Conservation (phyloP, 2,797 vertebrate species). For the Pseudochirops cupreus region DNA sequence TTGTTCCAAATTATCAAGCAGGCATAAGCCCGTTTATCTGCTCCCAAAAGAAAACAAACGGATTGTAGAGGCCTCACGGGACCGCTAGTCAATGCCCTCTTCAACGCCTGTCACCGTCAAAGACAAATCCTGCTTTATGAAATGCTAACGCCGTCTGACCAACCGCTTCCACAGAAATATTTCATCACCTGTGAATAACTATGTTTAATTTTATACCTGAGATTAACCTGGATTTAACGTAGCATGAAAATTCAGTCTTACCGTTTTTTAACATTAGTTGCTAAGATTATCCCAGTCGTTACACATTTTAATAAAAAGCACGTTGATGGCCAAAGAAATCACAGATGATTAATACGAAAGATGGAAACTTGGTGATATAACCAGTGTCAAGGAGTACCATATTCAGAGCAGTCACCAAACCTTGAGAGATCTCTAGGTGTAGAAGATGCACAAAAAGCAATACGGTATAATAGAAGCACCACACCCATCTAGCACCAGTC, state of each 20-base stretch:
- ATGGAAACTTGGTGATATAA: background rate
- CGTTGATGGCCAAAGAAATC: slow-evolving; percentile 16
- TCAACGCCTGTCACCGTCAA: background rate
- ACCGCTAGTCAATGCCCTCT: background rate
- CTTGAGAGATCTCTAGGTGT: background rate
- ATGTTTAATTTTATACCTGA: background rate
- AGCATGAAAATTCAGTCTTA: background rate
- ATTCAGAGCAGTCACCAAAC: background rate
- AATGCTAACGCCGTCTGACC: background rate
- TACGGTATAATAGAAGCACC: background rate
- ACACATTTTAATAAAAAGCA: background rate
- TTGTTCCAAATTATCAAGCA: background rate
- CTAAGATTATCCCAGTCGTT: background rate
- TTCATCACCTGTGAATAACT: background rate
- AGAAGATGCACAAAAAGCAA: background rate
- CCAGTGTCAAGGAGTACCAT: background rate
- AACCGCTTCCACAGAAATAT: background rate
- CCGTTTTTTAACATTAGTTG: background rate
- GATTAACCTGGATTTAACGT: background rate
- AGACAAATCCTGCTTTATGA: background rate
- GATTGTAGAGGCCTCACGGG: background rate
- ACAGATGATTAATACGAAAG: background rate
- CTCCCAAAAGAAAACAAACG: background rate
- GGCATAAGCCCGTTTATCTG: background rate
- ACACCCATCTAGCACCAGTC: background rate